A percentile compares a stretch with the other conserved stretches of the same genome.
These are phyloP conservation scores for Felis chaus DNA, from an alignment of 2,113 vertebrate species.

Conservation along the genomic window DNA sequence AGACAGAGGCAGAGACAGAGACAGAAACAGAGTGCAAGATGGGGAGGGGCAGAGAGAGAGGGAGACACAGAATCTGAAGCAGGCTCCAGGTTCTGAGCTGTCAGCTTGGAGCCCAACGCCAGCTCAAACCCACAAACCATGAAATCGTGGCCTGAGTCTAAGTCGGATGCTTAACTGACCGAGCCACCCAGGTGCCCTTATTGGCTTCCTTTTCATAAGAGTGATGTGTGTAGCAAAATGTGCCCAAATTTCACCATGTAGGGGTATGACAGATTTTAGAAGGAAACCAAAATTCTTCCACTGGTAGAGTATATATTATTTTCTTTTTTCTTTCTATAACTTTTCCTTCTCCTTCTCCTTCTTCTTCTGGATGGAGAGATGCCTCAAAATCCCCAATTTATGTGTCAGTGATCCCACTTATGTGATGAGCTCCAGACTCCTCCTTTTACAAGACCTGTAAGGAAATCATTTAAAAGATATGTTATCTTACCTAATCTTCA, in stretches of 20 bases:
- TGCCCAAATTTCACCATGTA: not conserved
- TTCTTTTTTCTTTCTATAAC: not conserved
- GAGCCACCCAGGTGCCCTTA: no score
- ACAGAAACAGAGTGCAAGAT: no score
- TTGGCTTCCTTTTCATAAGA: not conserved
- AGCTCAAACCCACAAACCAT: no score
- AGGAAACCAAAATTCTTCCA: not conserved
- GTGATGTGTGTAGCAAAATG: not conserved
- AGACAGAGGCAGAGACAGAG: no score
- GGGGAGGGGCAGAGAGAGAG: no score
- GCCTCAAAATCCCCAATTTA: not conserved
- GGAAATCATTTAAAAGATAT: not conserved
- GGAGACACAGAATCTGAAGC: no score
- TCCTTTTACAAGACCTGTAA: not conserved
- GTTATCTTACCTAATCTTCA: not conserved
- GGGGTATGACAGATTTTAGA: not conserved
- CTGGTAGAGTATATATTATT: not conserved
- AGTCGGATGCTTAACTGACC: no score
- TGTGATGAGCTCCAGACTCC: not conserved
- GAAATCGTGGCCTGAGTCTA: no score
- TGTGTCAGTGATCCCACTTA: not conserved
- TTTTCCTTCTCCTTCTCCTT: not conserved
- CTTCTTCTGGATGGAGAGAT: not conserved
- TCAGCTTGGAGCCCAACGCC: no score
- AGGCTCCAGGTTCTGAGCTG: no score